These are phyloP conservation scores for Rattus norvegicus DNA, from an alignment of 2,113 vertebrate genomes.

Conservation along the genomic window GRCr8 NC_086021.1:143144501-143145000, in stretches of 20 bases:
- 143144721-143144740: neutral
- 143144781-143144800: neutral
- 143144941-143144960: neutral
- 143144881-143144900: neutral
- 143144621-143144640: neutral
- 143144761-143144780: neutral
- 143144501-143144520: neutral
- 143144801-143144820: neutral
- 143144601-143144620: neutral
- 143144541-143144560: neutral
- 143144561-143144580: neutral
- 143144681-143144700: neutral
- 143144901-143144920: constrained; percentile 13
- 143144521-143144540: neutral
- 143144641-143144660: constrained; percentile 1
- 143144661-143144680: neutral
- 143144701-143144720: constrained; percentile 39
- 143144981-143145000: constrained; percentile 43
- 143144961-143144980: constrained; percentile 12
- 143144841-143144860: neutral
- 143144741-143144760: neutral
- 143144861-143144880: neutral
- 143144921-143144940: neutral
- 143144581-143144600: neutral
- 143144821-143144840: neutral